A percentile compares a stretch with the other conserved stretches of the same genome.
phyloP scores from a whole-genome alignment of 1,140 invertebrate genomes.

The Phthorimaea operculella region DNA sequence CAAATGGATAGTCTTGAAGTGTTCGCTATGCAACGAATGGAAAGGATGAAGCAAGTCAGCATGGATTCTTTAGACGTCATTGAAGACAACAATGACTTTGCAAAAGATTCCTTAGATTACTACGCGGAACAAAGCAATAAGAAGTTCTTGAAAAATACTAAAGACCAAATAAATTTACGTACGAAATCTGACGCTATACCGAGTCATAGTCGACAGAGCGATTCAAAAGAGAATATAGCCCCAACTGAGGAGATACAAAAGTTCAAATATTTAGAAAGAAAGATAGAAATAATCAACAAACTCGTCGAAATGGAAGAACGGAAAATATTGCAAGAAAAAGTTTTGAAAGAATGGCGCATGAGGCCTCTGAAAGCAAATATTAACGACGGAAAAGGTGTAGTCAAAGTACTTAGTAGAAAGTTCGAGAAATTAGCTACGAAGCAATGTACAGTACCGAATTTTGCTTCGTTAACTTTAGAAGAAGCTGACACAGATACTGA shows the following conservation, averaged over 20 bases:
- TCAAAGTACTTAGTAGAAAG: conserved; percentile 72
- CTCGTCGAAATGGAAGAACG: conserved; percentile 74
- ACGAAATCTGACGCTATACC: conserved; percentile 29
- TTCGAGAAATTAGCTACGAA: conserved; percentile 70
- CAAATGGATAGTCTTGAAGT: conserved; percentile 71
- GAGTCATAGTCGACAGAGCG: conserved; percentile 42
- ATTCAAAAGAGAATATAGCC: conserved; percentile 60
- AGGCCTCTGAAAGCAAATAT: conserved; percentile 70
- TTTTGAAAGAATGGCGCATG: conserved; percentile 70
- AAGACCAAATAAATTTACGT: conserved; percentile 50
- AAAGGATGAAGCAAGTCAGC: conserved; percentile 59
- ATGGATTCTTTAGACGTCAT: conserved; percentile 65
- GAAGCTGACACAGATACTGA: conserved; percentile 62
- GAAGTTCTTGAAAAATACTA: conserved; percentile 30
- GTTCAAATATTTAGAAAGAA: conserved; percentile 73
- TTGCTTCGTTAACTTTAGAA: conserved; percentile 53
- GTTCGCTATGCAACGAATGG: conserved; percentile 65
- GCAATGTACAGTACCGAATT: conserved; percentile 50
- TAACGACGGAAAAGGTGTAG: conserved; percentile 70
- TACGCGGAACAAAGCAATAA: conserved; percentile 55
- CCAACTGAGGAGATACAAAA: conserved; percentile 63
- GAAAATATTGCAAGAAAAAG: conserved; percentile 71
- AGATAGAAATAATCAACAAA: conserved; percentile 74
- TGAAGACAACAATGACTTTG: conserved; percentile 57
- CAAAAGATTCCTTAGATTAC: conserved; percentile 63